phyloP scores from a whole-genome alignment of 2,888 invertebrate species.

The Cosmorhoe ocellata region DNA sequence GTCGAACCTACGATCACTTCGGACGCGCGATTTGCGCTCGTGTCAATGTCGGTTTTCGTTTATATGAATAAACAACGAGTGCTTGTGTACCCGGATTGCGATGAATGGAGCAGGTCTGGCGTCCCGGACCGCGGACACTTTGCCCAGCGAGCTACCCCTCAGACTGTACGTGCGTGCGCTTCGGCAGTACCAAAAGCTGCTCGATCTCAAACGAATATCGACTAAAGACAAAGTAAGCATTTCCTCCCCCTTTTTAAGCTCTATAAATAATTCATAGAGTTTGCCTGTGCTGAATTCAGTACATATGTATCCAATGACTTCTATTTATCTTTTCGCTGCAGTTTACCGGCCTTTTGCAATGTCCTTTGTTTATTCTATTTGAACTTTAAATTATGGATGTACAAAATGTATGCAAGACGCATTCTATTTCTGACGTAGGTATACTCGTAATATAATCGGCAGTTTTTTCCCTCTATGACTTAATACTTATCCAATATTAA shows the following conservation, averaged over 20 bases:
- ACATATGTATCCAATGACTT: slow-evolving; percentile 26
- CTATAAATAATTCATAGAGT: slow-evolving; percentile 23
- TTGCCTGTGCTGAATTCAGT: slow-evolving; percentile 18
- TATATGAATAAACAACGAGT: slow-evolving; percentile 60
- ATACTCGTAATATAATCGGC: too few relatives aligned
- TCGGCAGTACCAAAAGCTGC: slow-evolving; percentile 84
- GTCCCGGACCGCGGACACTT: slow-evolving; percentile 58
- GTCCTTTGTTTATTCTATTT: slow-evolving; percentile 18
- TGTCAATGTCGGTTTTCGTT: slow-evolving; percentile 54
- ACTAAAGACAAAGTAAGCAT: slow-evolving; percentile 78
- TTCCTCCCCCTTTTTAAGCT: slow-evolving; percentile 22
- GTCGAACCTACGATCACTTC: slow-evolving; percentile 77
- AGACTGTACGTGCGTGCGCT: slow-evolving; percentile 83
- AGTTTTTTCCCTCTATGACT: slow-evolving; percentile 16
- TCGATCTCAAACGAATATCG: slow-evolving; percentile 80
- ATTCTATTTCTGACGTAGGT: slow-evolving; percentile 27
- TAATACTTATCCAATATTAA: slow-evolving; percentile 20
- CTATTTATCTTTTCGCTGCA: slow-evolving; percentile 14
- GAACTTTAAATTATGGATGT: slow-evolving; percentile 20
- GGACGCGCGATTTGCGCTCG: slow-evolving; percentile 74
- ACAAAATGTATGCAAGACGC: slow-evolving; percentile 13
- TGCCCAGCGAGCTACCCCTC: slow-evolving; percentile 67
- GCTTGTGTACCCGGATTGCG: slow-evolving; percentile 52
- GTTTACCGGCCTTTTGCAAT: slow-evolving; percentile 18
- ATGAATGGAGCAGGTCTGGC: slow-evolving; percentile 73